Percentiles rank a stretch among this genome's conserved stretches.
These are phyloP conservation scores for Pygoscelis antarcticus DNA, from an alignment of 2,113 vertebrate species.

Conservation along the genomic window DNA sequence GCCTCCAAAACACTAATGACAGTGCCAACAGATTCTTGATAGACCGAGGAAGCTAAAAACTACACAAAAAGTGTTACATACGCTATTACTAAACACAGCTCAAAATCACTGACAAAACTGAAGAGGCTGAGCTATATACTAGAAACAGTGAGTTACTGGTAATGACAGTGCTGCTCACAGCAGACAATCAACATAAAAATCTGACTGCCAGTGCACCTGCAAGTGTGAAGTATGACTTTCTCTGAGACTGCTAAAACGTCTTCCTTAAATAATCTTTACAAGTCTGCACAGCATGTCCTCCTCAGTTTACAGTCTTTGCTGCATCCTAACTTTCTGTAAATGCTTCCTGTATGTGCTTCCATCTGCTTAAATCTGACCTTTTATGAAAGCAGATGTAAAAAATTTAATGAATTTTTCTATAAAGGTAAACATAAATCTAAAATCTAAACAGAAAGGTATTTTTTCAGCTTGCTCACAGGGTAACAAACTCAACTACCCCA, in stretches of 20 bases:
- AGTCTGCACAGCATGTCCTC: background rate
- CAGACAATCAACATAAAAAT: background rate
- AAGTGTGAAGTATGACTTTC: background rate
- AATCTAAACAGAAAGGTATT: background rate
- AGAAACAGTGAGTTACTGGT: background rate
- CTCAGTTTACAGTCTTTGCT: background rate
- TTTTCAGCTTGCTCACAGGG: background rate
- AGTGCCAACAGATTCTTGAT: background rate
- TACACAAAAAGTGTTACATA: background rate
- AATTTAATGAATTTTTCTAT: accelerated
- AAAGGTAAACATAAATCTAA: background rate
- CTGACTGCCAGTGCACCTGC: background rate
- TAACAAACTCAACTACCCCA: background rate
- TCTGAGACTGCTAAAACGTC: background rate
- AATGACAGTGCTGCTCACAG: background rate
- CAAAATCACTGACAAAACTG: background rate
- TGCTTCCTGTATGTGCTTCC: background rate
- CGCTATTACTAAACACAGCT: background rate
- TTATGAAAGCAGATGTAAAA: background rate
- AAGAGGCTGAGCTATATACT: background rate
- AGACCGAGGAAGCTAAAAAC: background rate
- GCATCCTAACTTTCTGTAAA: background rate
- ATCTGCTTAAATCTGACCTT: background rate
- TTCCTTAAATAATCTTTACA: constrained; percentile 20
- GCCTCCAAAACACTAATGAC: accelerated